phyloP scores from a whole-genome alignment of 2,797 vertebrate species.

The Poecilia velifera region DNA sequence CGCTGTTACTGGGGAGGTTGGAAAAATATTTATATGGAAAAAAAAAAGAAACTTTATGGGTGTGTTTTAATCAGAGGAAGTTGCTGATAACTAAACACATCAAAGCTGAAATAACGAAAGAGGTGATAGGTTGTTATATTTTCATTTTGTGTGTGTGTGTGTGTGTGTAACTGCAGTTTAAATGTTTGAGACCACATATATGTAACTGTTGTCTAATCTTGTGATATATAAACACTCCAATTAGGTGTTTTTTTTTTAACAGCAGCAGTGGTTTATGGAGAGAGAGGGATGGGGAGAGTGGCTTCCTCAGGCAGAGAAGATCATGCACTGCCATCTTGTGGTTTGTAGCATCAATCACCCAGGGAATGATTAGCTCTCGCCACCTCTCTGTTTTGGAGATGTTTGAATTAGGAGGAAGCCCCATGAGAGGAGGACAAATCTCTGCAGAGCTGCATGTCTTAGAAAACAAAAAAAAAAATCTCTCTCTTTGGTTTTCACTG shows the following conservation, averaged over 20 bases:
- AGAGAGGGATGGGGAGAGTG: not conserved
- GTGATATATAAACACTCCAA: not conserved
- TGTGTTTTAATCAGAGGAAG: constrained; percentile 17
- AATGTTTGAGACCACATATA: not conserved
- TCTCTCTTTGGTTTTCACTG: not conserved
- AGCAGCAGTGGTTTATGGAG: constrained; percentile 27
- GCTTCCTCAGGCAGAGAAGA: constrained; percentile 28
- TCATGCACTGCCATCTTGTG: constrained; percentile 75
- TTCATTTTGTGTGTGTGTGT: not conserved
- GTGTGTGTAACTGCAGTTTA: not conserved
- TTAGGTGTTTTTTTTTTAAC: constrained; percentile 18
- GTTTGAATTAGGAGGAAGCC: constrained; percentile 41
- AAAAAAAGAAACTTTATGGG: constrained; percentile 3
- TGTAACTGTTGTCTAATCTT: not conserved
- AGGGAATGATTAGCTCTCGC: not conserved
- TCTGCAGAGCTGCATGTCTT: constrained; percentile 39
- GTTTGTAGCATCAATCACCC: constrained; percentile 20
- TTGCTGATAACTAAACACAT: constrained; percentile 21
- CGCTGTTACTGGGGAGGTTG: constrained; percentile 22
- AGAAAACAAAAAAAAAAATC: constrained; percentile 20
- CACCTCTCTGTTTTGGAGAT: not conserved
- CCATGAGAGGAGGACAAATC: constrained; percentile 30
- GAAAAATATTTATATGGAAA: constrained; percentile 55
- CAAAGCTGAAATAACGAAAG: constrained; percentile 40
- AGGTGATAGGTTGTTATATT: not conserved